Conservation (phyloP, 2,888 invertebrate genomes). For the Melinaea menophilus region DNA sequence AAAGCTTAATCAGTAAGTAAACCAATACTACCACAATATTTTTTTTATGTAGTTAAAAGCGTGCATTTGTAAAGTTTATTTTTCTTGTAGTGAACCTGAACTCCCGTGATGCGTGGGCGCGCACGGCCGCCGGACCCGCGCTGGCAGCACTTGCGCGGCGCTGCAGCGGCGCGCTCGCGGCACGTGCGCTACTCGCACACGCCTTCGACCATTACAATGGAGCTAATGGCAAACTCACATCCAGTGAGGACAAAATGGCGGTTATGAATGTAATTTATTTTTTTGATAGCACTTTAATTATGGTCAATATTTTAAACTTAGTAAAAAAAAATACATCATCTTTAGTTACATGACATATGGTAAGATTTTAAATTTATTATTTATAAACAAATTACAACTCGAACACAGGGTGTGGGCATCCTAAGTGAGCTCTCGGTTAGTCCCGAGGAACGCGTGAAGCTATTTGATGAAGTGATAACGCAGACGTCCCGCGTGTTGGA, state of each 20-base stretch:
- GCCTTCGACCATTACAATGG: slow-evolving; percentile 91
- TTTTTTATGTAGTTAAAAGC: too few relatives aligned
- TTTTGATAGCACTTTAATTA: too few relatives aligned
- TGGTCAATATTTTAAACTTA: background rate
- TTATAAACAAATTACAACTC: background rate
- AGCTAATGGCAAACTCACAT: slow-evolving; percentile 92
- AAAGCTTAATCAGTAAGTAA: slow-evolving; percentile 84
- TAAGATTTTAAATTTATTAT: too few relatives aligned
- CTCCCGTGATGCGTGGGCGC: slow-evolving; percentile 88
- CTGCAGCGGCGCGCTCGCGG: slow-evolving; percentile 81
- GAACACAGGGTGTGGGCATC: slow-evolving; percentile 50
- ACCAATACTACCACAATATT: background rate
- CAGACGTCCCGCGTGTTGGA: slow-evolving; percentile 88
- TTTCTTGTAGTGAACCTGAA: slow-evolving; percentile 83
- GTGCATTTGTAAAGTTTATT: too few relatives aligned
- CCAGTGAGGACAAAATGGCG: slow-evolving; percentile 92
- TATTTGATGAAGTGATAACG: slow-evolving; percentile 77
- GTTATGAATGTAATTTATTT: slow-evolving; percentile 77
- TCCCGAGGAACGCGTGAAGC: slow-evolving; percentile 75
- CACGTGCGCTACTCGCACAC: slow-evolving; percentile 82
- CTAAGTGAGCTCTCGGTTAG: slow-evolving; percentile 79
- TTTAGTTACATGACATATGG: background rate
- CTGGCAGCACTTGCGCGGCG: slow-evolving; percentile 86
- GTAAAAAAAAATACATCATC: background rate
- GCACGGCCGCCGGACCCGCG: slow-evolving; percentile 85